Evolutionary conservation across 2,797 vertebrate species (phyloP), one percentile per base, ranked within the genome.

Genomic region (Leptodactylus fallax): DNA sequence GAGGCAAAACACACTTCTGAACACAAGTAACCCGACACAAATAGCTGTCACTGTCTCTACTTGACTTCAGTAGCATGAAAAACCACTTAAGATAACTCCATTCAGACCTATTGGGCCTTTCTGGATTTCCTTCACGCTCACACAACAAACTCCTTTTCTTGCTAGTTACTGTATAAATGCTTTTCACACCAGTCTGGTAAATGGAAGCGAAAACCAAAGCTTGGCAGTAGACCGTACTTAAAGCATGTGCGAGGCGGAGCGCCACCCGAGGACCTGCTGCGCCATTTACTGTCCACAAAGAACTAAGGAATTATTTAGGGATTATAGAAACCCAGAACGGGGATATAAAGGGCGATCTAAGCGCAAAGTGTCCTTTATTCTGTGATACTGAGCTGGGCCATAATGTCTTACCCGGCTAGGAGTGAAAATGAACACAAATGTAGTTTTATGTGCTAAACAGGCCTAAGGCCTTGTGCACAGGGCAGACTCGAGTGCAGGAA

Each of bases 21-120:
- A 79, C 27, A 79, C 45, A 53, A 87, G 72, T 58, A 71, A 71
- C 81, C 49, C 21, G 87, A 79, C 74, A 79, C 81, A 53, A 21
- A 82, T 65, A 74, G 21, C 13, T 83, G 71, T 61, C 81, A 79
- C 53, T 13, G 51, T 47, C 25, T 58, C 25, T 79, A 58, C 81
- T 87, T 69, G 55, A 78, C 47, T 83, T 25, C 65, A 83, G 79
- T 78, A 61, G 79, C 86, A 55, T 76, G 71, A 65, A 87, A 77
- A 81, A 58, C 13, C 71, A 83, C 81, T 83, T 87, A 55, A 87
- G 81, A 87, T 78, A 87, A 83, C 27, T 21, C 36, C 6, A n/a
- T 76, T 76, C 69, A 65, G 80, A 21, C 6, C 17, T 63, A n/a
- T 16, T 21, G 81, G 47, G 79, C 51, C 71, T 53, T 65, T 36